Percentiles rank a stretch among this genome's conserved stretches.
phyloP scores from a whole-genome alignment of 37 sponge, comb jelly and placozoan species.

The Axinella damicornis region DNA sequence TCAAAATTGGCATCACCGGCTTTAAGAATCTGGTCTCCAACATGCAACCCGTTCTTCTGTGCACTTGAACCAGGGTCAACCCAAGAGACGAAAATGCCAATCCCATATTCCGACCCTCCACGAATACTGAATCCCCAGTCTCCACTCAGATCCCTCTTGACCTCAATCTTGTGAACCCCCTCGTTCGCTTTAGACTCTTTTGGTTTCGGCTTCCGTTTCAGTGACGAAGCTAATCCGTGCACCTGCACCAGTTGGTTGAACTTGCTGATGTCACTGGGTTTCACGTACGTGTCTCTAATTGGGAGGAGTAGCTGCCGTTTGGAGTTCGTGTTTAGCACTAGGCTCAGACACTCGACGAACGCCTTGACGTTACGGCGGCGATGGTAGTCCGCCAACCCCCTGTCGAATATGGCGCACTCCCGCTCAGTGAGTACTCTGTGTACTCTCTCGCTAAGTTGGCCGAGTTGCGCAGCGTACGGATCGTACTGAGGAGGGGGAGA shows the following conservation, averaged over 20 bases:
- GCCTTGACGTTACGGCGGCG: conserved; percentile 54
- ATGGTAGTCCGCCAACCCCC: conserved; percentile 76
- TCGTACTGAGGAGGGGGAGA: conserved; percentile 8
- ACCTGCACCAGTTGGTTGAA: conserved; percentile 75
- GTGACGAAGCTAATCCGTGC: conserved; percentile 60
- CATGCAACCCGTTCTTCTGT: conserved; percentile 67
- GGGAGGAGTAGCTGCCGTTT: conserved; percentile 81
- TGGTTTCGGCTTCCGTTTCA: conserved; percentile 26
- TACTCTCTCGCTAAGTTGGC: conserved; percentile 52
- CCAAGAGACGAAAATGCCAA: conserved; percentile 85
- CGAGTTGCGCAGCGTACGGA: background rate
- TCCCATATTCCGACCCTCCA: conserved; percentile 82
- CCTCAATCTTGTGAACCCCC: conserved; percentile 30
- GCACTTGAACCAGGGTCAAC: conserved; percentile 83
- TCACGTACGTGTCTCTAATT: conserved; percentile 66
- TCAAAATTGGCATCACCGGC: conserved; percentile 70
- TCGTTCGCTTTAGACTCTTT: background rate
- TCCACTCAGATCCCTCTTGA: conserved; percentile 68
- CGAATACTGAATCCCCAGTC: conserved; percentile 85
- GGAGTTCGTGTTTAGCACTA: conserved; percentile 70
- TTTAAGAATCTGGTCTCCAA: conserved; percentile 82
- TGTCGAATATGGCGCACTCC: conserved; percentile 72
- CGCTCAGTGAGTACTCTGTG: conserved; percentile 60
- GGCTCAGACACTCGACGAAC: conserved; percentile 73
- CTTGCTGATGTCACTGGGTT: conserved; percentile 71